Percentiles rank a stretch among this genome's conserved stretches.
phyloP scores from a whole-genome alignment of 2,888 invertebrate species.

The Zaprionus obscuricornis region DNA sequence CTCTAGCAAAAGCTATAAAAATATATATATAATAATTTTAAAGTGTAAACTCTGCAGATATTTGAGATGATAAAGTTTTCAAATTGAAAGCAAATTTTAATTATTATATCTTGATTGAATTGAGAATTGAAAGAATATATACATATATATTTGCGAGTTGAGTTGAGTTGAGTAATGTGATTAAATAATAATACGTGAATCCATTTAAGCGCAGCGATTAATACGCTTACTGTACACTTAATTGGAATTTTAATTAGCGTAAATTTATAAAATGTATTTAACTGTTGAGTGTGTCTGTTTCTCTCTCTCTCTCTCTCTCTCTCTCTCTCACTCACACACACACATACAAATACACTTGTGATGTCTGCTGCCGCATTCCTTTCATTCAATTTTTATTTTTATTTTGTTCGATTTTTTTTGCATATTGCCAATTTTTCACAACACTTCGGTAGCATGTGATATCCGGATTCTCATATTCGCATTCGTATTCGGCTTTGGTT shows the following conservation, averaged over 20 bases:
- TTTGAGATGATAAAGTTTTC: too few relatives aligned
- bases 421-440: slow-evolving; percentile 41
- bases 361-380: slow-evolving; percentile 29
- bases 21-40: too few relatives aligned
- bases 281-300: background rate
- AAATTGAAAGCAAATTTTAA: too few relatives aligned
- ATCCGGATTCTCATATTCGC: too few relatives aligned
- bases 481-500: too few relatives aligned
- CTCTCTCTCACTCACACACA: background rate
- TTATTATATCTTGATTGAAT: too few relatives aligned
- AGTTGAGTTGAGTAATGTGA: slow-evolving; percentile 6
- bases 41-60: too few relatives aligned
- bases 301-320: too few relatives aligned
- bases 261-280: slow-evolving; percentile 53
- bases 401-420: slow-evolving; percentile 42
- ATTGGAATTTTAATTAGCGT: slow-evolving; percentile 82
- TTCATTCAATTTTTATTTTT: slow-evolving; percentile 28
- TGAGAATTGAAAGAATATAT: too few relatives aligned
- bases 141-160: too few relatives aligned
- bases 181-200: slow-evolving; percentile 11
- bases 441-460: background rate
- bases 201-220: slow-evolving; percentile 4
- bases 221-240: slow-evolving; percentile 23
- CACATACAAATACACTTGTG: slow-evolving; percentile 2
- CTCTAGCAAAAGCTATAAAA: too few relatives aligned